Percentiles rank a stretch among this genome's conserved stretches.
phyloP scores from a whole-genome alignment of 2,113 vertebrate genomes.

The Atrichornis clamosus region DNA sequence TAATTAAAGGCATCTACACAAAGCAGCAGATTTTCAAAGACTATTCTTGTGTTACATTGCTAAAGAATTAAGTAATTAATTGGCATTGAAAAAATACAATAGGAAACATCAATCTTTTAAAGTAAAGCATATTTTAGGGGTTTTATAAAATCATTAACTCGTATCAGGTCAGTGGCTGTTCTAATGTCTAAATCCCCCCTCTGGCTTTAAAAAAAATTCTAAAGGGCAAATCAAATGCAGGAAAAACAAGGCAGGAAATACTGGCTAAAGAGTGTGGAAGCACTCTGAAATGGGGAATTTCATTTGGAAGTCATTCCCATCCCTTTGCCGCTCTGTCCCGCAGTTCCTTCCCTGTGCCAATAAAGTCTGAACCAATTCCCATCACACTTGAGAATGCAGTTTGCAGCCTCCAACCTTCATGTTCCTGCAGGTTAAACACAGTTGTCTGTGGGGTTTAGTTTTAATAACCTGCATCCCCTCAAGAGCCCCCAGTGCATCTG shows the following conservation, averaged over 20 bases:
- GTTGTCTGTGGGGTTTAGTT: neutral
- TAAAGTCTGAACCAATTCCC: neutral
- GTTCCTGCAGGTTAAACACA: neutral
- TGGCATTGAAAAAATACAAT: slow-evolving; percentile 72
- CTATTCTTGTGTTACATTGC: slow-evolving; percentile 70
- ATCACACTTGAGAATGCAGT: neutral
- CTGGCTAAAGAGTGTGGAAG: neutral
- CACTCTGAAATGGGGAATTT: neutral
- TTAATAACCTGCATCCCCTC: neutral
- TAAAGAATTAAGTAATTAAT: slow-evolving; percentile 82
- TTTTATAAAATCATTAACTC: slow-evolving; percentile 57
- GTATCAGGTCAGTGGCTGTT: slow-evolving; percentile 32
- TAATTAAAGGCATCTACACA: slow-evolving; percentile 80
- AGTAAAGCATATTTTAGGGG: slow-evolving; percentile 59
- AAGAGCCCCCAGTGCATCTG: neutral
- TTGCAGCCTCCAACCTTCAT: neutral
- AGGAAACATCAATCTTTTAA: slow-evolving; percentile 65
- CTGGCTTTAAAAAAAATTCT: neutral
- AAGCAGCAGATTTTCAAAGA: slow-evolving; percentile 74
- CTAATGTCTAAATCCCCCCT: neutral
- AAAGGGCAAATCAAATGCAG: neutral
- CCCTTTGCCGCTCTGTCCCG: neutral
- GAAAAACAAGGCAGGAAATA: neutral
- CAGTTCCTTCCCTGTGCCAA: neutral
- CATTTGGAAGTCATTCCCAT: neutral